Conservation (phyloP, 2,888 invertebrate genomes). For the Microctonus brassicae region DNA sequence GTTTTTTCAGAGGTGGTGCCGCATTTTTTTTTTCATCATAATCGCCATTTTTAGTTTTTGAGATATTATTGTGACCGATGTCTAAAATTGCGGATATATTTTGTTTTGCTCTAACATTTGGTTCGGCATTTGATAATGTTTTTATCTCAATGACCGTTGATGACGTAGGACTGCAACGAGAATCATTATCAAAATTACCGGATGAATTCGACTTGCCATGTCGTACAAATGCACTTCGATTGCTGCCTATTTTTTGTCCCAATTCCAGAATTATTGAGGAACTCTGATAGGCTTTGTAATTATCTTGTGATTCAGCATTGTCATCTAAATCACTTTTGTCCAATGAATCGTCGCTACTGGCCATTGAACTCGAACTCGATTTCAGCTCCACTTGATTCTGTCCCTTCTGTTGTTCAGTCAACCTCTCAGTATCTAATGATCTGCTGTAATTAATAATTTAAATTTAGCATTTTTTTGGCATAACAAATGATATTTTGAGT, state of each 20-base stretch:
- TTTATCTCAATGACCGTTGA: constrained; percentile 37
- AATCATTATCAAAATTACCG: constrained; percentile 44
- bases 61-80: neutral
- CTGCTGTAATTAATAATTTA: constrained; percentile 43
- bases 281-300: constrained; percentile 61
- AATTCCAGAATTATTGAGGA: constrained; percentile 61
- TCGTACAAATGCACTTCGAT: constrained; percentile 63
- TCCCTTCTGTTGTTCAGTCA: constrained; percentile 57
- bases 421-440: constrained; percentile 60
- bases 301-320: constrained; percentile 60
- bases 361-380: constrained; percentile 72
- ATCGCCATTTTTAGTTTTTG: constrained; percentile 25
- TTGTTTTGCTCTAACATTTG: neutral
- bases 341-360: constrained; percentile 74
- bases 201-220: constrained; percentile 54
- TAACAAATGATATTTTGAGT: too few relatives aligned
- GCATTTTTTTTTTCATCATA: constrained; percentile 40
- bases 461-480: too few relatives aligned
- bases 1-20: constrained; percentile 71
- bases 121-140: constrained; percentile 14
- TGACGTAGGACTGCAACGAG: constrained; percentile 50
- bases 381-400: constrained; percentile 66
- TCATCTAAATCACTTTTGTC: constrained; percentile 71
- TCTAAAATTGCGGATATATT: neutral
- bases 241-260: constrained; percentile 60